Evolutionary conservation across 2,888 invertebrate genomes (phyloP).

Genomic region (Crioceris asparagi): DNA sequence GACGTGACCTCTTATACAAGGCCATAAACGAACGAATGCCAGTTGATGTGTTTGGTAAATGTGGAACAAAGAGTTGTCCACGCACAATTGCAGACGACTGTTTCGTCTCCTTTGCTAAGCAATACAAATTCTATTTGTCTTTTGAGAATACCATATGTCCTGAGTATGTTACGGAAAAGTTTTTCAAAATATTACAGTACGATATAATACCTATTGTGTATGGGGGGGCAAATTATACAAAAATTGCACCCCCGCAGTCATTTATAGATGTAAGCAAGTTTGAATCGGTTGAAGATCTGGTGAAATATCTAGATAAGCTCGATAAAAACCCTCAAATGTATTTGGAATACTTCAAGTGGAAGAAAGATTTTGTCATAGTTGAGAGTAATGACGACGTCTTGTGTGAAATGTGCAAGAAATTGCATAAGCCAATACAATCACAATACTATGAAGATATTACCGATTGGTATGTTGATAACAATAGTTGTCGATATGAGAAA

Average conservation of each 20-base stretch:
- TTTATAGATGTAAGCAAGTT: constrained; percentile 49
- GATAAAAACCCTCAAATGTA: constrained; percentile 42
- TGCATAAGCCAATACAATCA: constrained; percentile 19
- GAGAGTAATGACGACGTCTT: constrained; percentile 13
- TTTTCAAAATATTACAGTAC: constrained; percentile 46
- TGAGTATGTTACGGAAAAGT: constrained; percentile 54
- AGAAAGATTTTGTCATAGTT: constrained; percentile 30
- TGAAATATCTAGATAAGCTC: constrained; percentile 40
- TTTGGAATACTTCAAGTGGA: constrained; percentile 49
- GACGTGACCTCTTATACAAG: constrained; percentile 36
- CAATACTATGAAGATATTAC: constrained; percentile 20
- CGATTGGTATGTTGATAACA: constrained; percentile 21
- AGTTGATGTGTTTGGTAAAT: constrained; percentile 53
- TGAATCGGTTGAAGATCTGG: constrained; percentile 39
- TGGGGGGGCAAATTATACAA: constrained; percentile 50
- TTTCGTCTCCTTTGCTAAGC: too few species aligned
- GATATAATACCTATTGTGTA: constrained; percentile 56
- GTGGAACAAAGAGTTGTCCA: constrained; percentile 40
- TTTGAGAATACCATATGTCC: constrained; percentile 61
- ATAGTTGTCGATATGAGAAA: constrained; percentile 8
- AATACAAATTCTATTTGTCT: constrained; percentile 60
- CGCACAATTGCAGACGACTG: constrained; percentile 31
- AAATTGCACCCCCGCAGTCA: constrained; percentile 42
- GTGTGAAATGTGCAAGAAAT: constrained; percentile 25
- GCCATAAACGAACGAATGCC: constrained; percentile 45